Percentiles rank a stretch among this genome's conserved stretches.
Conservation (phyloP, 2,797 vertebrate genomes). For the Sebastes melanostomus region DNA sequence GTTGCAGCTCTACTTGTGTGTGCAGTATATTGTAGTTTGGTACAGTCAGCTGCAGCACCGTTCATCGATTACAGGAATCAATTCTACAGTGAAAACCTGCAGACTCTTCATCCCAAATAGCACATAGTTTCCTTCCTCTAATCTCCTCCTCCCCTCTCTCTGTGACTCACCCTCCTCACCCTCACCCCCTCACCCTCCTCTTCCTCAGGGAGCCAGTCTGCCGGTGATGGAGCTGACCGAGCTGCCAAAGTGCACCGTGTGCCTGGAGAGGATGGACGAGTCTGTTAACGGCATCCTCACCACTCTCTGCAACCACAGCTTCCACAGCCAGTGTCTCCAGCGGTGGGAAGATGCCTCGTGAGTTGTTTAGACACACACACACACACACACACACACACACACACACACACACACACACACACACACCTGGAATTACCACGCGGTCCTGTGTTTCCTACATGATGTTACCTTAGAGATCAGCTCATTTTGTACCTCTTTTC, state of each 20-base stretch:
- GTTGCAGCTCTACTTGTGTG: background rate
- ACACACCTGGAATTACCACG: background rate
- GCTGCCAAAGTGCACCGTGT: conserved; percentile 97
- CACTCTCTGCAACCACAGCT: conserved; percentile 98
- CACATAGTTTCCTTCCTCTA: background rate
- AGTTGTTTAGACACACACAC: conserved; percentile 60
- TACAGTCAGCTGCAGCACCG: background rate
- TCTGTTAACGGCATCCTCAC: conserved; percentile 97
- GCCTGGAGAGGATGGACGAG: conserved; percentile 98
- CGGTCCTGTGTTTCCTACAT: background rate
- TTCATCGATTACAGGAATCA: background rate
- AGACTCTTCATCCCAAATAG: background rate
- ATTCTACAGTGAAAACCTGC: background rate
- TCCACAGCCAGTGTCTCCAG: conserved; percentile 98
- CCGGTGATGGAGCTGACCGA: conserved; percentile 98
- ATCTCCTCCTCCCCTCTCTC: background rate
- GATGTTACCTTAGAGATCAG: background rate
- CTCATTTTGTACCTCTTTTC: background rate
- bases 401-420: background rate
- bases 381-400: background rate
- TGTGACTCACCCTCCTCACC: background rate
- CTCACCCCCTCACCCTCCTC: no score
- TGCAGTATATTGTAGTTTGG: background rate
- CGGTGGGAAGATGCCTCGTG: conserved; percentile 98
- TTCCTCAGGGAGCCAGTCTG: conserved; percentile 86